phyloP scores from a whole-genome alignment of 92 coral and sea anemone species.

The Galaxea fascicularis region DNA sequence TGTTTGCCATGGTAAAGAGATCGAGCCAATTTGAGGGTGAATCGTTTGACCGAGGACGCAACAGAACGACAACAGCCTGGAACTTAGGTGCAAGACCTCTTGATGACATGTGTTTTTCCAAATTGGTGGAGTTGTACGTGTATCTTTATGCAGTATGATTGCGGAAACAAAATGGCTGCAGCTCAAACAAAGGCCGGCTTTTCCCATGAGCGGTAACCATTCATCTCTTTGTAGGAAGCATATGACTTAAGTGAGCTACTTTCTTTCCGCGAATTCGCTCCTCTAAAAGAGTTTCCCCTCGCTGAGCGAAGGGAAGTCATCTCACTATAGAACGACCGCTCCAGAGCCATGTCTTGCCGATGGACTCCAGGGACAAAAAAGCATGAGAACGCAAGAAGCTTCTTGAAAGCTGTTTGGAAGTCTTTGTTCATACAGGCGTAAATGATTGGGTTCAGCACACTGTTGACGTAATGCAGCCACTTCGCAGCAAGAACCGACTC shows the following conservation, averaged over 20 bases:
- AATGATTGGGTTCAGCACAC: conserved; percentile 93
- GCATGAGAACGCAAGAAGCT: conserved; percentile 79
- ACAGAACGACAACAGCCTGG: neutral
- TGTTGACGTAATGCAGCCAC: conserved; percentile 98
- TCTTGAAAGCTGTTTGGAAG: conserved; percentile 88
- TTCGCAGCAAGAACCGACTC: conserved; percentile 88
- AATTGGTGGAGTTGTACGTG: too few species aligned
- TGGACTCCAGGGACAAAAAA: conserved; percentile 76
- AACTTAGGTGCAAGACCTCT: neutral
- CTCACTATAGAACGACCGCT: conserved; percentile 77
- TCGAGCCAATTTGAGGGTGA: too few species aligned
- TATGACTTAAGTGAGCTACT: conserved; percentile 46
- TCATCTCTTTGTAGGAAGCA: conserved; percentile 24
- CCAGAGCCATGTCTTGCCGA: conserved; percentile 67
- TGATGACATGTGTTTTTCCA: neutral
- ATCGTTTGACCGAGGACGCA: too few species aligned
- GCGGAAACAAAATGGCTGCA: too few species aligned
- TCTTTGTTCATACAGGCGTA: conserved; percentile 98
- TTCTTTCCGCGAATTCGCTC: conserved; percentile 36
- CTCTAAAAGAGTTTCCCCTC: conserved; percentile 34
- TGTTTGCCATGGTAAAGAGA: too few species aligned
- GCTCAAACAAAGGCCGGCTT: conserved; percentile 34
- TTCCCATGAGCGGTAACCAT: conserved; percentile 41
- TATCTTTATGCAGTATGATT: neutral
- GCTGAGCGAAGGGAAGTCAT: conserved; percentile 58